Percentiles rank a stretch among this genome's conserved stretches.
Evolutionary conservation across 2,113 vertebrate species (phyloP).

Genomic region (Columba livia): DNA sequence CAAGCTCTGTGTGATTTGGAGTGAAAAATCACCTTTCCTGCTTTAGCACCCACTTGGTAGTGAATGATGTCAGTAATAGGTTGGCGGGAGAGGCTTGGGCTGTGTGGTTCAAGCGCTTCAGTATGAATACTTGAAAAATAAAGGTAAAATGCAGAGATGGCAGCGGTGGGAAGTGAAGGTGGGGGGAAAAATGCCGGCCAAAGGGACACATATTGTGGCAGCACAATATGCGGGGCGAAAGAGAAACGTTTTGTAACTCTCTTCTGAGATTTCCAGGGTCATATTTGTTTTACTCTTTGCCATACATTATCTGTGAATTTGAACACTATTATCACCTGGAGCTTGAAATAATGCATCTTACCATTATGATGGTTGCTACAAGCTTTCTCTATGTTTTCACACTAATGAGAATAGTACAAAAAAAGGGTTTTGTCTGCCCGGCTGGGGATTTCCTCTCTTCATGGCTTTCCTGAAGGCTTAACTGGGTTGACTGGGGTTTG

Average conservation of each 20-base stretch:
- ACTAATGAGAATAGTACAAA: fast-evolving
- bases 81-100: neutral
- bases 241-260: fast-evolving
- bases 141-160: neutral
- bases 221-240: neutral
- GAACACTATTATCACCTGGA: neutral
- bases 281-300: neutral
- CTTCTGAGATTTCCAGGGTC: neutral
- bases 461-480: neutral
- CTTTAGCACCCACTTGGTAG: neutral
- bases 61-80: neutral
- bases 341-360: neutral
- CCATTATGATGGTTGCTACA: fast-evolving
- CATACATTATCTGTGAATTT: neutral
- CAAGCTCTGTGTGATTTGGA: neutral
- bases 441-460: neutral
- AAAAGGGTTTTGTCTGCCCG: fast-evolving
- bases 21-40: neutral
- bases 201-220: fast-evolving
- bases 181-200: neutral
- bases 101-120: neutral
- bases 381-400: fast-evolving
- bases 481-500: neutral
- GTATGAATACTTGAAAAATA: neutral
- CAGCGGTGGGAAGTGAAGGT: fast-evolving